These are phyloP conservation scores for Tetragonisca angustula DNA, from an alignment of 2,888 invertebrate species.

Conservation along the genomic window DNA sequence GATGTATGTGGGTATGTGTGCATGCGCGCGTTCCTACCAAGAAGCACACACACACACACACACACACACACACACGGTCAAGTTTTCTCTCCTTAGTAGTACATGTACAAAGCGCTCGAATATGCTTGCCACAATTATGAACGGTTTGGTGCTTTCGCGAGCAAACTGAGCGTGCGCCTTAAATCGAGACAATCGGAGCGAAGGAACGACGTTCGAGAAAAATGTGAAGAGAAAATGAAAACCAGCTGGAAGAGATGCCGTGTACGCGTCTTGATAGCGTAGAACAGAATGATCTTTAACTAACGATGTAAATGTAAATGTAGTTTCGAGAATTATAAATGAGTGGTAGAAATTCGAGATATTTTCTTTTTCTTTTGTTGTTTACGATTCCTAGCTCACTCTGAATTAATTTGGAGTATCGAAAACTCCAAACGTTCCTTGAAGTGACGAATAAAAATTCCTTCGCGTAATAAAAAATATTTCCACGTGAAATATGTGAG, in stretches of 20 bases:
- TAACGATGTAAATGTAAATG: conserved; percentile 30
- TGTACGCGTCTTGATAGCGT: neutral
- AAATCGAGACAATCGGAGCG: conserved; percentile 9
- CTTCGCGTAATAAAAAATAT: too few relatives aligned
- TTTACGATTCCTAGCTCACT: too few relatives aligned
- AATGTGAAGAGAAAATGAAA: conserved; percentile 2
- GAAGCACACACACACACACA: conserved; percentile 35
- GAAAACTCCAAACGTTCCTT: too few relatives aligned
- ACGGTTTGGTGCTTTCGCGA: conserved; percentile 42
- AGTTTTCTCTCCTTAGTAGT: conserved; percentile 49
- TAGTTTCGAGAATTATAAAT: neutral
- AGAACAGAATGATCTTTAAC: conserved; percentile 28
- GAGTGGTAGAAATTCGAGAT: too few relatives aligned
- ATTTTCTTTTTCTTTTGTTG: too few relatives aligned
- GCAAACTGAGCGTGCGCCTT: neutral
- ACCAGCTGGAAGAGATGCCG: neutral
- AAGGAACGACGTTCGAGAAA: neutral
- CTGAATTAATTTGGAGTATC: too few relatives aligned
- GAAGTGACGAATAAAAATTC: too few relatives aligned
- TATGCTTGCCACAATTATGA: conserved; percentile 63
- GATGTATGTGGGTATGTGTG: neutral
- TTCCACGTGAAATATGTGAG: too few relatives aligned
- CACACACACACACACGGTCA: conserved; percentile 49
- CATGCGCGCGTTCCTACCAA: too few relatives aligned
- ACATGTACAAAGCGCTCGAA: conserved; percentile 66